Conservation (phyloP, 1,140 invertebrate genomes). For the Fopius arisanus region DNA sequence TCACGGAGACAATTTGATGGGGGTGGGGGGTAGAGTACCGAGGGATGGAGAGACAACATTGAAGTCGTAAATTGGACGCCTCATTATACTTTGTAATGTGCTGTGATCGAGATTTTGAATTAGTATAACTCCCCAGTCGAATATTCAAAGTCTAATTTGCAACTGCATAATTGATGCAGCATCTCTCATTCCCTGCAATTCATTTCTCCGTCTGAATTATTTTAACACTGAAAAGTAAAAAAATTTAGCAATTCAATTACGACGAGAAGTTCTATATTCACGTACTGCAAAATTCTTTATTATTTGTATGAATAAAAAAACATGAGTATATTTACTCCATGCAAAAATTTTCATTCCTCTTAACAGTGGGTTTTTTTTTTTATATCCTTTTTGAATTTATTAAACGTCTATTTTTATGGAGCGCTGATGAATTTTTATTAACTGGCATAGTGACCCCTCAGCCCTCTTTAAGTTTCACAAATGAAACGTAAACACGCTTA, state of each 20-base stretch:
- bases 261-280: no score
- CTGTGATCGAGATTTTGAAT: neutral
- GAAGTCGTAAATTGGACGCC: neutral
- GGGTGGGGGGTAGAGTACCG: neutral
- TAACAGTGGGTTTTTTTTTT: no score
- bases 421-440: neutral
- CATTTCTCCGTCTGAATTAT: neutral
- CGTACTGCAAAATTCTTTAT: no score
- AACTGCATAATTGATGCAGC: neutral
- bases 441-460: neutral
- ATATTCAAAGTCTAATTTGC: neutral
- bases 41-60: constrained; percentile 8
- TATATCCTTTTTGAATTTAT: neutral
- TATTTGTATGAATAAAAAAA: no score
- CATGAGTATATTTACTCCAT: no score
- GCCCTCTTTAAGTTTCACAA: neutral
- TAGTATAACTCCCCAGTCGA: neutral
- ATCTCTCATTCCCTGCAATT: neutral
- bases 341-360: no score
- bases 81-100: constrained; percentile 8
- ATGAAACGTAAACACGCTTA: constrained; percentile 4
- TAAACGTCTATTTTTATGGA: neutral
- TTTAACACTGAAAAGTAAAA: no score
- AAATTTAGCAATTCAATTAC: no score
- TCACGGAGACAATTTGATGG: neutral